These are phyloP conservation scores for Amorpha juglandis DNA, from an alignment of 2,888 invertebrate species.

Conservation along the genomic window DNA sequence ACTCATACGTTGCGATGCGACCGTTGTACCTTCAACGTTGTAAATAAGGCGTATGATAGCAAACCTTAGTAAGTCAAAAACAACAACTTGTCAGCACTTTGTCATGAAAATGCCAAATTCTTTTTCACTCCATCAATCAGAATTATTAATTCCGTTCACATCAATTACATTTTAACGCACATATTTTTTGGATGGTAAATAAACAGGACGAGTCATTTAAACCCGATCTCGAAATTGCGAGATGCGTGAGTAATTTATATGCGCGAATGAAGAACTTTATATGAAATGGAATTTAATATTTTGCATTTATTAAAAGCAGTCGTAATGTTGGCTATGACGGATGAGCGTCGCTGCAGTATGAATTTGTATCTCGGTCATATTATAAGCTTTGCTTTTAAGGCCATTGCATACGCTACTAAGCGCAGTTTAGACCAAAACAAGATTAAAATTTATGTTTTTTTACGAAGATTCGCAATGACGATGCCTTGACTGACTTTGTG, in stretches of 20 bases:
- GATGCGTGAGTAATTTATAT: slow-evolving; percentile 60
- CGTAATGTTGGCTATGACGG: slow-evolving; percentile 35
- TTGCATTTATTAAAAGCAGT: slow-evolving; percentile 53
- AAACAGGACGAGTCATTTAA: slow-evolving; percentile 32
- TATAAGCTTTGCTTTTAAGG: neutral
- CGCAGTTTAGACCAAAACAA: neutral
- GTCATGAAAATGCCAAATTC: slow-evolving; percentile 36
- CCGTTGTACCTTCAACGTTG: no score
- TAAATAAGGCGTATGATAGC: neutral
- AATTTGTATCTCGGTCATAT: neutral
- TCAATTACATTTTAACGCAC: slow-evolving; percentile 10
- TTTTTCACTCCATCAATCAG: neutral
- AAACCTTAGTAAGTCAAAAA: neutral
- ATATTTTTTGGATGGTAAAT: slow-evolving; percentile 24
- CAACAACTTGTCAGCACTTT: neutral
- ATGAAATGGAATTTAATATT: slow-evolving; percentile 67
- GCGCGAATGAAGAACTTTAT: slow-evolving; percentile 54
- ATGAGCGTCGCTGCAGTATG: slow-evolving; percentile 18
- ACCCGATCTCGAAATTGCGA: slow-evolving; percentile 53
- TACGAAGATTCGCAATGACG: neutral
- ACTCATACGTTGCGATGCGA: no score
- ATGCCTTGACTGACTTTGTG: no score
- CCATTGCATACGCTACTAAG: neutral
- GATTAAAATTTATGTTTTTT: neutral
- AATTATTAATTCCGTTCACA: neutral